A percentile compares a stretch with the other conserved stretches of the same genome.
Evolutionary conservation across 1,140 invertebrate genomes (phyloP).

Genomic region (Conopomorpha cramerella): DNA sequence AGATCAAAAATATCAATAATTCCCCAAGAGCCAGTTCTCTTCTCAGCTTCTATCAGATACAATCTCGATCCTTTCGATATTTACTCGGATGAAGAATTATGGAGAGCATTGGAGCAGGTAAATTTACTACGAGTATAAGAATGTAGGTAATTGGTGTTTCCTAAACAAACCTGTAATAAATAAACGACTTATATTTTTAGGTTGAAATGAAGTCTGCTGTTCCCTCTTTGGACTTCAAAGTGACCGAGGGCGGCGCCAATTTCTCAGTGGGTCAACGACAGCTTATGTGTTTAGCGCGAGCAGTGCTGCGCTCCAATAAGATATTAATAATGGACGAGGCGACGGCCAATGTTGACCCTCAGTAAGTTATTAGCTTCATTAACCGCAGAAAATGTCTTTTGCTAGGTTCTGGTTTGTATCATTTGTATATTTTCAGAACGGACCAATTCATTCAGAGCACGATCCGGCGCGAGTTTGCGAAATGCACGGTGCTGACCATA

Average conservation of each 20-base stretch:
- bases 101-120: conserved; percentile 66
- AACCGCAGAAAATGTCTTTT: no score
- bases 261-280: conserved; percentile 76
- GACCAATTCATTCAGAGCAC: conserved; percentile 67
- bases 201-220: conserved; percentile 66
- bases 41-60: conserved; percentile 54
- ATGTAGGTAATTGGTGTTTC: no score
- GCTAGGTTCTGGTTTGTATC: no score
- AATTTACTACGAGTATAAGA: no score
- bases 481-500: conserved; percentile 79
- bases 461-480: conserved; percentile 62
- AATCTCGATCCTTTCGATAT: conserved; percentile 69
- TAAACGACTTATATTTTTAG: background rate
- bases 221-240: conserved; percentile 23
- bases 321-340: conserved; percentile 77
- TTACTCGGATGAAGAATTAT: conserved; percentile 65
- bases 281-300: conserved; percentile 73
- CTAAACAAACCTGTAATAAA: no score
- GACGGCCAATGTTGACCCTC: conserved; percentile 65
- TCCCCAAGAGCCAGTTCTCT: conserved; percentile 70
- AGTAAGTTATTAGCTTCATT: conserved; percentile 29
- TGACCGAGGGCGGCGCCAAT: conserved; percentile 65
- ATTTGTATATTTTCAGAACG: conserved; percentile 34
- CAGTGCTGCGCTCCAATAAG: conserved; percentile 69
- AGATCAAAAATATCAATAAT: conserved; percentile 68